Base-by-base conservation (phyloP, 1,140 invertebrate species). In the Ctenoplectra terminalis region DNA sequence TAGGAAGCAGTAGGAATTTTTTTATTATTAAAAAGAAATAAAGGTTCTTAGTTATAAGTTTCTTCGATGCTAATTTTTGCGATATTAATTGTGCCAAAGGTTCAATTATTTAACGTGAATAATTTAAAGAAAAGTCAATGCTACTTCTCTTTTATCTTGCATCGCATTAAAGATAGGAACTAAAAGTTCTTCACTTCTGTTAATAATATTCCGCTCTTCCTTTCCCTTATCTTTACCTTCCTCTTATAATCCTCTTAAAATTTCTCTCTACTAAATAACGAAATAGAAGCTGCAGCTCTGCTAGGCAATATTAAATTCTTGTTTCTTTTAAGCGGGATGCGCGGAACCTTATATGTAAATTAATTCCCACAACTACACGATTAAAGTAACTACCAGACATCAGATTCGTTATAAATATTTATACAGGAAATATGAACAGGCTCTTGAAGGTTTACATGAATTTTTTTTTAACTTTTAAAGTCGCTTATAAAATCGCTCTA, bases 101-200 rank as follows among this genome's bases (percentile, higher is more conserved):
- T 69, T 48, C 31, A 69, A 50, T 50, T 76, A 67, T 67, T 76
- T 40, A 76, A 54, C 37, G 54, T 34, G 46, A 2, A 31, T 31
- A 54, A 26, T 9, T 66, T 23, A 61, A 75, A 64, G 15, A 50
- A 29, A 50, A 64, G n/a, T 54, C 63, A 17, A 50, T 66, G n/a
- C 8, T 20, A 50, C 46, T 61, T 66, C 40, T 43, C n/a, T 23
- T 37, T 58, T 58, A 43, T 56, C 70, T 40, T 43, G 13, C 66
- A 46, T 46, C 71, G 17, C 11, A 54, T 54, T 52, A 52, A 54
- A 52, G 60, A 43, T 54, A n/a, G 50, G n/a, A 72, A 43, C 50
- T 58, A 29, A 72, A 72, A 72, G n/a, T 72, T 43, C 50, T 23
- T 54, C 70, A 9, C 70, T 29, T 56, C 52, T 58, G 52, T 40